A percentile compares a stretch with the other conserved stretches of the same genome.
Conservation (phyloP, 2,797 vertebrate genomes). For the Selene dorsalis region DNA sequence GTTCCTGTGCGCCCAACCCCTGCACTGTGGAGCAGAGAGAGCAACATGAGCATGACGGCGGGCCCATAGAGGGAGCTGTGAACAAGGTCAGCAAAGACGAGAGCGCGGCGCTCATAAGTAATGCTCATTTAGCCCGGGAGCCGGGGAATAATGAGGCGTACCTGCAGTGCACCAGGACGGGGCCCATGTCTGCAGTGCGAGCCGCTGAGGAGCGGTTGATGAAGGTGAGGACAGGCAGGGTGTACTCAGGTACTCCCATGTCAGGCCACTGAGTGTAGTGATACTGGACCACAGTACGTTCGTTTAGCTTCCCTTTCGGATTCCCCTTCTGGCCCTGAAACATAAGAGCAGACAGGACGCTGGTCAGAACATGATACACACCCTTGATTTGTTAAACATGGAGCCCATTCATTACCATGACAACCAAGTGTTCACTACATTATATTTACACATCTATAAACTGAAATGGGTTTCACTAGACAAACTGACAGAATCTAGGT, state of each 20-base stretch:
- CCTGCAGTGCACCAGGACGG: slow-evolving; percentile 98
- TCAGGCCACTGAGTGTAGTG: slow-evolving; percentile 99
- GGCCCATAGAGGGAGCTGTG: slow-evolving; percentile 49
- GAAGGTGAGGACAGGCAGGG: slow-evolving; percentile 96
- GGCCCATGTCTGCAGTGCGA: slow-evolving; percentile 88
- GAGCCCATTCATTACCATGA: background rate
- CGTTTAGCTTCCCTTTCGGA: slow-evolving; percentile 92
- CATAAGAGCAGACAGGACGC: slow-evolving; percentile 3
- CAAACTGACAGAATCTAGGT: background rate
- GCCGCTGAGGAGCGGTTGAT: slow-evolving; percentile 94
- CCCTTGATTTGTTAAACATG: background rate
- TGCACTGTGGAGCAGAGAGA: slow-evolving; percentile 85
- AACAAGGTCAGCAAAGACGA: slow-evolving; percentile 44
- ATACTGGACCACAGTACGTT: slow-evolving; percentile 92
- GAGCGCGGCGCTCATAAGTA: slow-evolving; percentile 15
- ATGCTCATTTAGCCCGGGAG: slow-evolving; percentile 29
- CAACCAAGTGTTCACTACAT: background rate
- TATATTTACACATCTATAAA: background rate
- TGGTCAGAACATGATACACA: background rate
- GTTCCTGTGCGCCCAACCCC: slow-evolving; percentile 99
- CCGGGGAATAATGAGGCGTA: slow-evolving; percentile 61
- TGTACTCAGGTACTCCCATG: slow-evolving; percentile 98
- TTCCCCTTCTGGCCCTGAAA: slow-evolving; percentile 93
- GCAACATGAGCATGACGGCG: slow-evolving; percentile 29
- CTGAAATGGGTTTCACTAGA: background rate